A percentile compares a stretch with the other conserved stretches of the same genome.
phyloP scores from a whole-genome alignment of 2,797 vertebrate genomes.

The Lithobates pipiens region DNA sequence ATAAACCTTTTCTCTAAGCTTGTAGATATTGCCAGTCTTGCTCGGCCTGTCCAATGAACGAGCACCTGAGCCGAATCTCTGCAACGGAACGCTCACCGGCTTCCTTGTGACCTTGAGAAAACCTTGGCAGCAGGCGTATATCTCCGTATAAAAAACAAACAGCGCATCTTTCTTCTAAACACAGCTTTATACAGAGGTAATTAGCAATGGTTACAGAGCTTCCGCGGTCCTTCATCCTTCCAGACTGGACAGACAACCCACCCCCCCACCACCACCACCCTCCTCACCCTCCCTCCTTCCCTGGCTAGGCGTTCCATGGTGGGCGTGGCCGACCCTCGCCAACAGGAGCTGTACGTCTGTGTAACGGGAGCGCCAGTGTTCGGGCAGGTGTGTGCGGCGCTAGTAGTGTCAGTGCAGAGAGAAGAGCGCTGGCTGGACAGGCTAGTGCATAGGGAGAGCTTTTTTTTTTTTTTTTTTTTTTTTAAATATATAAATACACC shows the following conservation, averaged over 20 bases:
- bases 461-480: too few relatives aligned
- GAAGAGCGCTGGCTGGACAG: slow-evolving; percentile 8
- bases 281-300: too few relatives aligned
- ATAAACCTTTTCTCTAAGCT: too few relatives aligned
- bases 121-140: slow-evolving; percentile 17
- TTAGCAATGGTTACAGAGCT: slow-evolving; percentile 16
- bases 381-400: slow-evolving; percentile 49
- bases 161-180: neutral
- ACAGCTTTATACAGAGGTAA: slow-evolving; percentile 9
- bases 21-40: too few relatives aligned
- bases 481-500: too few relatives aligned
- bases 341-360: slow-evolving; percentile 11
- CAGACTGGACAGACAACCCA: neutral
- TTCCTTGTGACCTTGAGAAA: slow-evolving; percentile 41
- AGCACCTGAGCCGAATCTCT: neutral
- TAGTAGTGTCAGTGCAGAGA: neutral
- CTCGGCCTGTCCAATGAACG: too few relatives aligned
- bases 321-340: slow-evolving; percentile 24
- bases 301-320: neutral
- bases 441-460: neutral
- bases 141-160: slow-evolving; percentile 4
- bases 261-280: too few relatives aligned
- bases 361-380: slow-evolving; percentile 31
- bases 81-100: neutral
- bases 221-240: neutral